Evolutionary conservation across 2,888 invertebrate species (phyloP).

Genomic region (Mechanitis mazaeus): DNA sequence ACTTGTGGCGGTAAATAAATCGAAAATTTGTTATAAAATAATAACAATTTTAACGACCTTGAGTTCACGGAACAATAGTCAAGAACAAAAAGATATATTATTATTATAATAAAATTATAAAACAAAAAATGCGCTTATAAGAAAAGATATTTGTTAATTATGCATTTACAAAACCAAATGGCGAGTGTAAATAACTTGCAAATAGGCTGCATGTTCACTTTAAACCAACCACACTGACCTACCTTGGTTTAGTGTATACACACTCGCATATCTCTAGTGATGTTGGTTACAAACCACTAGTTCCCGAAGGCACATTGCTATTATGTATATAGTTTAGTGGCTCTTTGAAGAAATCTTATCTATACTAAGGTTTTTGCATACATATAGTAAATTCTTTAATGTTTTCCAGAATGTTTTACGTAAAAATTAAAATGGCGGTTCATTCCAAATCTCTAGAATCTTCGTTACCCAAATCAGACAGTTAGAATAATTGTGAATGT

Average conservation of each 20-base stretch:
- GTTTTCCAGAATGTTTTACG: too few species aligned
- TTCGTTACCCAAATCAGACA: background rate
- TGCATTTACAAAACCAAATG: slow-evolving; percentile 24
- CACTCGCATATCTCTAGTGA: slow-evolving; percentile 8
- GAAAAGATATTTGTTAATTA: background rate
- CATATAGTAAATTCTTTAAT: background rate
- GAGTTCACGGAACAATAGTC: too few species aligned
- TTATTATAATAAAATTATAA: too few species aligned
- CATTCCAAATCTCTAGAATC: too few species aligned
- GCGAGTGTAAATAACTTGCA: slow-evolving; percentile 53
- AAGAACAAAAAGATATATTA: too few species aligned
- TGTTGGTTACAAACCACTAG: background rate
- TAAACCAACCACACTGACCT: slow-evolving; percentile 53
- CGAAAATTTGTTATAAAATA: too few species aligned
- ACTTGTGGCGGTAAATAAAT: too few species aligned
- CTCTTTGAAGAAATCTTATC: slow-evolving; percentile 11
- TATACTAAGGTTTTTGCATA: background rate
- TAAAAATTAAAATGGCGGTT: too few species aligned
- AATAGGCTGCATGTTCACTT: slow-evolving; percentile 54
- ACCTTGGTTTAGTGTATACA: slow-evolving; percentile 34
- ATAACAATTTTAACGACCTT: too few species aligned
- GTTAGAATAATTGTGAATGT: slow-evolving; percentile 7
- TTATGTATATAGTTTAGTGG: slow-evolving; percentile 27
- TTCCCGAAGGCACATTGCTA: slow-evolving; percentile 11
- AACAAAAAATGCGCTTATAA: too few species aligned